Evolutionary conservation across 2,797 vertebrate genomes (phyloP).

Genomic region (Gallinago solitaria): DNA sequence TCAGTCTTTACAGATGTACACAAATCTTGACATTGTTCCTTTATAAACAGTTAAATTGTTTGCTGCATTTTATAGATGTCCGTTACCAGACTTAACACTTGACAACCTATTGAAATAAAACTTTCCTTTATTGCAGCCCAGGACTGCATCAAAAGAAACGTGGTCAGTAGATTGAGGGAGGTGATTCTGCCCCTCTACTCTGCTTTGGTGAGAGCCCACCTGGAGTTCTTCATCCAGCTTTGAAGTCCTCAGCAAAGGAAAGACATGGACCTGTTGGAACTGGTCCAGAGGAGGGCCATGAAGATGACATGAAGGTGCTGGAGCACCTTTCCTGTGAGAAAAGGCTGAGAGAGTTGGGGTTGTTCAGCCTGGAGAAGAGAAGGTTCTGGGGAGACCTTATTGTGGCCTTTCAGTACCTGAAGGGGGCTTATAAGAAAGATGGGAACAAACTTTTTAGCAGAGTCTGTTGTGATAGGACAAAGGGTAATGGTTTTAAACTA

Average conservation of each 20-base stretch:
- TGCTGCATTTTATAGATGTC: not conserved
- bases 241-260: not conserved
- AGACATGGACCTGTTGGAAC: not conserved
- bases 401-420: not conserved
- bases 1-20: not conserved
- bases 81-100: not conserved
- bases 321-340: not conserved
- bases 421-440: not conserved
- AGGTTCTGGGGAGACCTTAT: not conserved
- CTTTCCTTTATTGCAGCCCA: not conserved
- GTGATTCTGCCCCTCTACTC: not conserved
- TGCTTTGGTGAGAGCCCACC: not conserved
- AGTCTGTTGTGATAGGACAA: not conserved
- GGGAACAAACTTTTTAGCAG: not conserved
- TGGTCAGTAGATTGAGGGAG: not conserved
- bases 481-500: not conserved
- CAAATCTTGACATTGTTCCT: not conserved
- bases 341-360: not conserved
- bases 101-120: not conserved
- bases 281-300: not conserved
- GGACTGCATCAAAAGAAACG: not conserved
- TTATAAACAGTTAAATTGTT: not conserved
- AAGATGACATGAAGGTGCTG: not conserved
- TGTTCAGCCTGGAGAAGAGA: not conserved
- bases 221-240: not conserved